Base-by-base conservation (phyloP, 2,888 invertebrate genomes). In the Halictus quadricinctus region DNA sequence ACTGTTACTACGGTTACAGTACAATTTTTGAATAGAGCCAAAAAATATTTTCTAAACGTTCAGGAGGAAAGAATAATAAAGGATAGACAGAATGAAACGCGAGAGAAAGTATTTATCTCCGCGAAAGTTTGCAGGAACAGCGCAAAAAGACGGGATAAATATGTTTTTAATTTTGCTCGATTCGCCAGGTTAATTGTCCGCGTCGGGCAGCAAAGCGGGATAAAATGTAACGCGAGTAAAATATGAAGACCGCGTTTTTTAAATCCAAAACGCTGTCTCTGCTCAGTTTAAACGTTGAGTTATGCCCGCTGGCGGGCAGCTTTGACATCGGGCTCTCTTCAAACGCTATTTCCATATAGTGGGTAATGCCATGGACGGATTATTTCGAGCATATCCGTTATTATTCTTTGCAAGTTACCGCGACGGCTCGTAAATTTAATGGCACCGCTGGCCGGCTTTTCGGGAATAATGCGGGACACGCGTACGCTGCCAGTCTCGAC, bases 261-360 rank as follows among this genome's bases (percentile, higher is more conserved):
- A 84, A 84, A 58, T 43, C 70, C 72, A 25, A 72, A 77, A 78
- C 36, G 50, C 73, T 54, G 1, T 8, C 64, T 29, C 46, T 18
- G 41, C 46, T 50, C 66, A 72, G 83, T 72, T 85, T 82, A 80
- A 85, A 75, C 77, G 85, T 72, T 85, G 85, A 85, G 76, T 79
- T 83, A 87, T 87, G 72, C 80, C 69, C 79, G 54, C 75, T 54
- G 72, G 60, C 76, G 72, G 60, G 75, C 78, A 75, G 85, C 60
- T 85, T 86, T 86, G 86, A 85, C 86, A 85, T 80, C 82, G 85
- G 82, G 84, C 58, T 74, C 79, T 83, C 79, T 83, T 86, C 73
- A 87, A 87, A 87, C 64, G 80, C 83, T 87, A 87, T 85, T 87
- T 87, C 83, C 86, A 87, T 87, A 84, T 87, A 81, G 72, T 78